phyloP scores from a whole-genome alignment of 2,888 invertebrate genomes.

The Melanostoma scalare region DNA sequence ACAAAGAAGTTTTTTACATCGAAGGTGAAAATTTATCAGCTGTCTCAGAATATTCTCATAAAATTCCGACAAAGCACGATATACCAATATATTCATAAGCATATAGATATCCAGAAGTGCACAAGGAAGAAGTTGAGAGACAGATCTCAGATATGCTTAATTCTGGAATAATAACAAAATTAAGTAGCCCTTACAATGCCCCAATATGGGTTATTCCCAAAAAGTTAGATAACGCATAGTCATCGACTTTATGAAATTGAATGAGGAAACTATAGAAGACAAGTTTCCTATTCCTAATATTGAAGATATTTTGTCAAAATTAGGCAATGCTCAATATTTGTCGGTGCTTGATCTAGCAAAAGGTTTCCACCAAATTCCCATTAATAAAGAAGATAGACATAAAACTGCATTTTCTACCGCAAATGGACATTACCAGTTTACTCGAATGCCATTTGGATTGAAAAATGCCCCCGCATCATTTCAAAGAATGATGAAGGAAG shows the following conservation, averaged over 20 bases:
- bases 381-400: conserved; percentile 15
- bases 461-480: conserved; percentile 27
- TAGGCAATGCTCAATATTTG: conserved; percentile 38
- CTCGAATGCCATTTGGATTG: conserved; percentile 20
- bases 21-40: too few species aligned
- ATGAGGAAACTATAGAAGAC: conserved; percentile 39
- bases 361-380: conserved; percentile 15
- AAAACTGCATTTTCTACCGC: conserved; percentile 28
- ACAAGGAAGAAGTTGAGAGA: too few species aligned
- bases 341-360: conserved; percentile 22
- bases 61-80: too few species aligned
- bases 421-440: conserved; percentile 13
- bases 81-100: too few species aligned
- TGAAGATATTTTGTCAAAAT: conserved; percentile 29
- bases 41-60: too few species aligned
- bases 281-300: conserved; percentile 43
- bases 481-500: conserved; percentile 23
- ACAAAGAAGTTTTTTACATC: too few species aligned
- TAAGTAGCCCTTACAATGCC: conserved; percentile 2
- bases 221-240: conserved; percentile 1
- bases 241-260: conserved; percentile 36
- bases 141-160: too few species aligned
- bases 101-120: too few species aligned
- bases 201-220: conserved; percentile 16
- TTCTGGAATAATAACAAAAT: conserved; percentile 13